Percentiles rank a stretch among this genome's conserved stretches.
Evolutionary conservation across 2,113 vertebrate species (phyloP).

Genomic region (Otolemur garnettii): DNA sequence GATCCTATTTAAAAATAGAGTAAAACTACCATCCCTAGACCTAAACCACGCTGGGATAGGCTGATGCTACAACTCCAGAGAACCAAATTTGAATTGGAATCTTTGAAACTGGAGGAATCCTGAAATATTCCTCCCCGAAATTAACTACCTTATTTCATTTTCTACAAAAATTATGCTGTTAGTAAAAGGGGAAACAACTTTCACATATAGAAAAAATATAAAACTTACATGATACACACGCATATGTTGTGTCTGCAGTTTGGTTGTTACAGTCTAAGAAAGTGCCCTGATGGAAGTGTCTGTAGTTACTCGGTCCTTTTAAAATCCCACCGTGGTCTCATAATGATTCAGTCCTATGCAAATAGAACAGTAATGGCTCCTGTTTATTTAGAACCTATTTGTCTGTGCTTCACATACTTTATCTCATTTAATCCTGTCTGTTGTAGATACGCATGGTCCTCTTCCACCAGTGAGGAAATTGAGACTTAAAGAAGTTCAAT

Average conservation of each 20-base stretch:
- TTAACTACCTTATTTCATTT: not conserved
- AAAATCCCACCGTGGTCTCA: not conserved
- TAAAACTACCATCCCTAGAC: not conserved
- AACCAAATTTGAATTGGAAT: not conserved
- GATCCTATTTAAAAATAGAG: not conserved
- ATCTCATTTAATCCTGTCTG: slow-evolving; percentile 30
- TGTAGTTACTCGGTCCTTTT: not conserved
- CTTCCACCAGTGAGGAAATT: slow-evolving; percentile 4
- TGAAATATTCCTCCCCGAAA: slow-evolving; percentile 3
- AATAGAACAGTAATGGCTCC: not conserved
- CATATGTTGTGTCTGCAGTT: not conserved
- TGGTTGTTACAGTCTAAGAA: not conserved
- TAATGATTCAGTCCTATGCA: not conserved
- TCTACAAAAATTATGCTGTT: not conserved
- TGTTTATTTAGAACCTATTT: not conserved
- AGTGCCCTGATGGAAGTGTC: not conserved
- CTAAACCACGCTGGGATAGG: not conserved
- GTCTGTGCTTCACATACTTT: not conserved
- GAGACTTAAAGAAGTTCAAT: not conserved
- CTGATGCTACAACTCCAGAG: not conserved
- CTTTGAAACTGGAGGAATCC: not conserved
- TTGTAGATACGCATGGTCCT: not conserved
- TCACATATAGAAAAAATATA: slow-evolving; percentile 5
- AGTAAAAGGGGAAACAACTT: slow-evolving; percentile 8
- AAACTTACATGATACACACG: not conserved